Percentiles rank a stretch among this genome's conserved stretches.
These are phyloP conservation scores for Glareola pratincola DNA, from an alignment of 2,113 vertebrate genomes.

Conservation along the genomic window DNA sequence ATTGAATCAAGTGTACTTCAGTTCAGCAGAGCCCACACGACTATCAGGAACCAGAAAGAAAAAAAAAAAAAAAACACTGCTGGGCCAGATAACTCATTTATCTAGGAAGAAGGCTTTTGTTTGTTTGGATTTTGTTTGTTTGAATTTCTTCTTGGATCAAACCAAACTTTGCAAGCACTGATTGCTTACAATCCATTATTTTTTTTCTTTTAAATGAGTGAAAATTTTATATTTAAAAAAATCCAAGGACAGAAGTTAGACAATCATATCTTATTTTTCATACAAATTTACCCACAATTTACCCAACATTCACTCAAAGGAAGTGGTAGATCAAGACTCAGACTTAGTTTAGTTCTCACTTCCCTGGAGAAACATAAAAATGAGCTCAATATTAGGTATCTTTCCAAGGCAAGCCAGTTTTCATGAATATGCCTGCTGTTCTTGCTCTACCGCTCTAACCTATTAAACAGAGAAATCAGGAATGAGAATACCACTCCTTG, in stretches of 20 bases:
- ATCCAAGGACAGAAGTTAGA: neutral
- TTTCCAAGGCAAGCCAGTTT: neutral
- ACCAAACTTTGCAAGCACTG: neutral
- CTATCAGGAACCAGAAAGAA: neutral
- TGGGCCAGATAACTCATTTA: neutral
- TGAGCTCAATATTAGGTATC: neutral
- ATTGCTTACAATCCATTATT: accelerated
- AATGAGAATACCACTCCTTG: neutral
- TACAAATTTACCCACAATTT: neutral
- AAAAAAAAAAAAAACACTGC: neutral
- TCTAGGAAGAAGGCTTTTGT: neutral
- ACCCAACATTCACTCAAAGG: neutral
- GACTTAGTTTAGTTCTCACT: neutral
- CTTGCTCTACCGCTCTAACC: neutral
- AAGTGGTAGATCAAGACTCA: neutral
- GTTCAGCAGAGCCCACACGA: neutral
- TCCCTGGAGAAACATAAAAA: neutral
- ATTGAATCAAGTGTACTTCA: neutral
- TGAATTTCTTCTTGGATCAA: neutral
- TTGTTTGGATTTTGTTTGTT: neutral
- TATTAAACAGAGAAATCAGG: neutral
- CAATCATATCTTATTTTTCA: neutral
- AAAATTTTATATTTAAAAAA: neutral
- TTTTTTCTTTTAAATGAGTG: neutral
- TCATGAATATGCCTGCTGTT: neutral